phyloP scores from a whole-genome alignment of 2,797 vertebrate genomes.

The Microhierax caerulescens region DNA sequence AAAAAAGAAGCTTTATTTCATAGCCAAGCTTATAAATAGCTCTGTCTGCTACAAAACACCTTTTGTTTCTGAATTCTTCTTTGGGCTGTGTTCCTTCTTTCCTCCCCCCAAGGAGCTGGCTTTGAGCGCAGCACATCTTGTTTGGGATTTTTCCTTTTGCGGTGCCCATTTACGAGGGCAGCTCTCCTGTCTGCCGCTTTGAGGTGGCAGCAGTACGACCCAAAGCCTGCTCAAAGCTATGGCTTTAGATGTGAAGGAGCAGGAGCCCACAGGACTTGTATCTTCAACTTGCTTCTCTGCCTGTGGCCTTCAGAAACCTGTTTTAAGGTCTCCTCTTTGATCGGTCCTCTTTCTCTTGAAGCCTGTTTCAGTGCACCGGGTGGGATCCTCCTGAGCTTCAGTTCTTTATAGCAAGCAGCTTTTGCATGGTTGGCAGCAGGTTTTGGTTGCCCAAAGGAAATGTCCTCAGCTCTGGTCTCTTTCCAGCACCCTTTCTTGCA shows the following conservation, averaged over 20 bases:
- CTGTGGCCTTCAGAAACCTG: background rate
- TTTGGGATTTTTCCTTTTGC: background rate
- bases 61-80: slow-evolving; percentile 34
- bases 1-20: slow-evolving; percentile 66
- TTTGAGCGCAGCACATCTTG: background rate
- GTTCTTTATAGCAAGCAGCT: background rate
- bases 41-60: slow-evolving; percentile 23
- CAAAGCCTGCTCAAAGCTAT: background rate
- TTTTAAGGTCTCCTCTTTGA: background rate
- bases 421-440: background rate
- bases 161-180: background rate
- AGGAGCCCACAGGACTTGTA: background rate
- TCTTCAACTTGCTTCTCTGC: background rate
- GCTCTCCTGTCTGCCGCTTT: background rate
- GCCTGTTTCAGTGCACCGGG: background rate
- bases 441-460: too few relatives aligned
- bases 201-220: background rate
- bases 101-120: background rate
- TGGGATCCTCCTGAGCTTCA: background rate
- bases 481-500: background rate
- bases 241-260: background rate
- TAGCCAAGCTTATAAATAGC: slow-evolving; percentile 54
- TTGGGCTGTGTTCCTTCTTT: background rate
- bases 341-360: background rate
- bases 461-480: background rate